Evolutionary conservation across 2,888 invertebrate species (phyloP).

Genomic region (Zaprionus obscuricornis): DNA sequence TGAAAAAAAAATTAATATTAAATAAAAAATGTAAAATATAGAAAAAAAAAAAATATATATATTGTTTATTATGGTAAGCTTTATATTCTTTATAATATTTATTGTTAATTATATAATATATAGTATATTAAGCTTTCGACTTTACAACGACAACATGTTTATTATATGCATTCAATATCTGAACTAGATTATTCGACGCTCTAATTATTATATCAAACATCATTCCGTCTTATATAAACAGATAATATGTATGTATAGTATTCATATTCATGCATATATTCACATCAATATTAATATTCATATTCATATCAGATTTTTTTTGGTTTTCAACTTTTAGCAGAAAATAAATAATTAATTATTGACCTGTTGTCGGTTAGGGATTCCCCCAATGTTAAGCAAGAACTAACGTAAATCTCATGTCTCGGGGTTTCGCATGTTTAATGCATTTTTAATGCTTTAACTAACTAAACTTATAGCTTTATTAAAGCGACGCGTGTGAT

Average conservation of each 20-base stretch:
- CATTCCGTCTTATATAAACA: not conserved
- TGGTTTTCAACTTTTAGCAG: not conserved
- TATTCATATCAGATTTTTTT: not conserved
- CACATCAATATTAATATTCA: too few species aligned
- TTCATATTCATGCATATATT: not conserved
- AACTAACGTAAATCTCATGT: constrained; percentile 5
- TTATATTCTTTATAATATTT: too few species aligned
- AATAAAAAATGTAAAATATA: too few species aligned
- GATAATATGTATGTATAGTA: not conserved
- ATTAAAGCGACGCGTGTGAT: not conserved
- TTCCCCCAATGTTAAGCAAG: not conserved
- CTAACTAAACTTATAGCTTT: constrained; percentile 16
- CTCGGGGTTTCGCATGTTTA: constrained; percentile 6
- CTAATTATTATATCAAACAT: constrained; percentile 10
- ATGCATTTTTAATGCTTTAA: too few species aligned
- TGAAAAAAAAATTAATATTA: too few species aligned
- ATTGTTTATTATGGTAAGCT: too few species aligned
- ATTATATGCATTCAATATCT: not conserved
- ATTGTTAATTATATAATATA: too few species aligned
- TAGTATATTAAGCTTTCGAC: too few species aligned
- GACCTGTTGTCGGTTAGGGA: not conserved
- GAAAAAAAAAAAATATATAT: too few species aligned
- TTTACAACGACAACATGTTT: too few species aligned
- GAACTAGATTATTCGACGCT: constrained; percentile 1
- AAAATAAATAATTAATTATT: constrained; percentile 12